Conservation (phyloP, 1,140 invertebrate species). For the Drosophila ananassae region DNA sequence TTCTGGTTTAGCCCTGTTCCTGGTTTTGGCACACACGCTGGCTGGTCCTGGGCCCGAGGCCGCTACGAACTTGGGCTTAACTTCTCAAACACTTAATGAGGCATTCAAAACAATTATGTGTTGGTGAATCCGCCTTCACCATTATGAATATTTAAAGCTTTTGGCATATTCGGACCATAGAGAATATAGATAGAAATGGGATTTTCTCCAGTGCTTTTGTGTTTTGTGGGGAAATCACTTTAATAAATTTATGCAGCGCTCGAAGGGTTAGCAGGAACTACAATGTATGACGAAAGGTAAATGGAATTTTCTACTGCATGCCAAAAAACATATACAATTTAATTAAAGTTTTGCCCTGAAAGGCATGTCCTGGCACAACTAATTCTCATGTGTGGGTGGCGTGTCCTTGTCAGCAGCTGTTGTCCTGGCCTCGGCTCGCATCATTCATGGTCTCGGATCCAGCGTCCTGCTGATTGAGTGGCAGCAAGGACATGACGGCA, state of each 20-base stretch:
- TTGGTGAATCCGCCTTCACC: constrained; percentile 41
- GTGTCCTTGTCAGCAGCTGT: constrained; percentile 47
- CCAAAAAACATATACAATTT: constrained; percentile 50
- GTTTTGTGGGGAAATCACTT: constrained; percentile 45
- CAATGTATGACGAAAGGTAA: constrained; percentile 31
- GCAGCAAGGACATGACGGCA: constrained; percentile 27
- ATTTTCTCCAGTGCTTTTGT: constrained; percentile 41
- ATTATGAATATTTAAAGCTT: constrained; percentile 76
- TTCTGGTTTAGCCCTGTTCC: constrained; percentile 29
- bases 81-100: constrained; percentile 78
- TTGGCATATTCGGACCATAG: constrained; percentile 18
- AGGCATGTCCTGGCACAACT: constrained; percentile 5
- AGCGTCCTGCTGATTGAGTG: constrained; percentile 38
- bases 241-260: constrained; percentile 51
- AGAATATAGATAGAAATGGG: constrained; percentile 24
- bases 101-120: constrained; percentile 77
- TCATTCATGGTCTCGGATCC: constrained; percentile 12
- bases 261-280: constrained; percentile 20
- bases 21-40: constrained; percentile 6
- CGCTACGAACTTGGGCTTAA: constrained; percentile 52
- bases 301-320: constrained; percentile 26
- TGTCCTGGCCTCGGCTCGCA: constrained; percentile 29
- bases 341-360: constrained; percentile 48
- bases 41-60: neutral
- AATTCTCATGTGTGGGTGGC: constrained; percentile 14